A percentile compares a stretch with the other conserved stretches of the same genome.
phyloP scores from a whole-genome alignment of 2,888 invertebrate genomes.

The Oscheius sp. region DNA sequence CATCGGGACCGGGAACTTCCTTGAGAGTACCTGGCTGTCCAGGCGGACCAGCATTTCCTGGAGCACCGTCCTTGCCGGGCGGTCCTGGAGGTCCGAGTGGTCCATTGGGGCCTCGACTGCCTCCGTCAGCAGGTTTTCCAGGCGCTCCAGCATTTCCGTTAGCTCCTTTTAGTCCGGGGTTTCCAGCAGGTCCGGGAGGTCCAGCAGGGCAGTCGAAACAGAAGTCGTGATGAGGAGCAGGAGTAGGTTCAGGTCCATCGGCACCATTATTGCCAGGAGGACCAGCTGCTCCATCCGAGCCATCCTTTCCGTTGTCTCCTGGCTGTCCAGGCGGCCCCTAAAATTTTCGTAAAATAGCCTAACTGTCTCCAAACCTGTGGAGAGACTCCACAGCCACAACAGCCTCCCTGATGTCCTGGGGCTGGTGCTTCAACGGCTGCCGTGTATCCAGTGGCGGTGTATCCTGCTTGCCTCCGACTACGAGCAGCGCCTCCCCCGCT shows the following conservation, averaged over 20 bases:
- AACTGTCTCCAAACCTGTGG: background rate
- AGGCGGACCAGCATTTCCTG: slow-evolving; percentile 40
- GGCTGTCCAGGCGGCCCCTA: slow-evolving; percentile 60
- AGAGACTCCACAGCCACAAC: slow-evolving; percentile 53
- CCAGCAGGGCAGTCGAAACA: slow-evolving; percentile 61
- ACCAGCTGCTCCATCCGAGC: slow-evolving; percentile 48
- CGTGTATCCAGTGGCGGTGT: slow-evolving; percentile 44
- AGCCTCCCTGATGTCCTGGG: slow-evolving; percentile 52
- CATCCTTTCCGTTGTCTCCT: slow-evolving; percentile 48
- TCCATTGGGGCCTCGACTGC: slow-evolving; percentile 52
- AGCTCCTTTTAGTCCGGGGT: slow-evolving; percentile 46
- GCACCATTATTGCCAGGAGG: slow-evolving; percentile 48
- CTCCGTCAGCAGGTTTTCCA: slow-evolving; percentile 47
- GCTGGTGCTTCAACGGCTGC: slow-evolving; percentile 41
- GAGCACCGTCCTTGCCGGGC: slow-evolving; percentile 1
- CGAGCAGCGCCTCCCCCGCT: slow-evolving; percentile 42
- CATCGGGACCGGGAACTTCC: slow-evolving; percentile 50
- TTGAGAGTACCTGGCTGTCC: slow-evolving; percentile 58
- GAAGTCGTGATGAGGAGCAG: slow-evolving; percentile 53
- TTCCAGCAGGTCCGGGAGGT: slow-evolving; percentile 56
- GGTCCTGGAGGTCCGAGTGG: slow-evolving; percentile 52
- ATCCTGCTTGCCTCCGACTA: slow-evolving; percentile 64
- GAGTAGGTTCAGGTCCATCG: slow-evolving; percentile 55
- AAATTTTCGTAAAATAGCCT: slow-evolving; percentile 35
- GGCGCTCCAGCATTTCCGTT: slow-evolving; percentile 62